These are phyloP conservation scores for Pandemis cinnamomeana DNA, from an alignment of 2,888 invertebrate genomes.

Conservation along the genomic window DNA sequence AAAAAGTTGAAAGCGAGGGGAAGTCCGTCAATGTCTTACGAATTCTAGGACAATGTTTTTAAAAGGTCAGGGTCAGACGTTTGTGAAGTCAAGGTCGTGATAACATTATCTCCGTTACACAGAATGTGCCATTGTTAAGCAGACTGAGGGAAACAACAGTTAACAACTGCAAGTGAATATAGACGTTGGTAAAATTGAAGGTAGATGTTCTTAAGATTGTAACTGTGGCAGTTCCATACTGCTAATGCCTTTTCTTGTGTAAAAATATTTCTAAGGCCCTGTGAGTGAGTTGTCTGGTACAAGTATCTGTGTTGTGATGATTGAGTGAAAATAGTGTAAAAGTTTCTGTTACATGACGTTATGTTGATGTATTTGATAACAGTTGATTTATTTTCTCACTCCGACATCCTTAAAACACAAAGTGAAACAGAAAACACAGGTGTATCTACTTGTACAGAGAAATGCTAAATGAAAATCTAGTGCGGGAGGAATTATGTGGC, in stretches of 20 bases:
- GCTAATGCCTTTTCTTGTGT: conserved; percentile 4
- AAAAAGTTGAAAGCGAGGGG: background rate
- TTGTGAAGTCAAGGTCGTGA: background rate
- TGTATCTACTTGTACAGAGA: background rate
- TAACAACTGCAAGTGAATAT: background rate
- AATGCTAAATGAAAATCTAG: conserved; percentile 8
- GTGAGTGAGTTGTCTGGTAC: background rate
- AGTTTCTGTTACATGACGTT: no score
- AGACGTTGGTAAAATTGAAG: background rate
- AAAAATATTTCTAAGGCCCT: background rate
- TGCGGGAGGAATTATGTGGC: conserved; percentile 13
- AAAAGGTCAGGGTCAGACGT: background rate
- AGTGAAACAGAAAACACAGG: background rate
- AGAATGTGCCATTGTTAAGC: background rate
- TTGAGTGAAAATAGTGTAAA: background rate
- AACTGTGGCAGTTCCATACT: background rate
- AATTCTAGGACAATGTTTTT: background rate
- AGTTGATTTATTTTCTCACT: no score
- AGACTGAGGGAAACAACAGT: background rate
- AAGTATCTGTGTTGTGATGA: background rate
- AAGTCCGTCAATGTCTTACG: background rate
- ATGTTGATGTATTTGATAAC: no score
- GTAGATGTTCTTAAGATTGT: background rate
- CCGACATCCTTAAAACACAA: background rate
- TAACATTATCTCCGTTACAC: background rate